Evolutionary conservation across 1,140 invertebrate genomes (phyloP), one percentile per base, ranked within the genome.

Genomic region (Pollicipes pollicipes): DNA sequence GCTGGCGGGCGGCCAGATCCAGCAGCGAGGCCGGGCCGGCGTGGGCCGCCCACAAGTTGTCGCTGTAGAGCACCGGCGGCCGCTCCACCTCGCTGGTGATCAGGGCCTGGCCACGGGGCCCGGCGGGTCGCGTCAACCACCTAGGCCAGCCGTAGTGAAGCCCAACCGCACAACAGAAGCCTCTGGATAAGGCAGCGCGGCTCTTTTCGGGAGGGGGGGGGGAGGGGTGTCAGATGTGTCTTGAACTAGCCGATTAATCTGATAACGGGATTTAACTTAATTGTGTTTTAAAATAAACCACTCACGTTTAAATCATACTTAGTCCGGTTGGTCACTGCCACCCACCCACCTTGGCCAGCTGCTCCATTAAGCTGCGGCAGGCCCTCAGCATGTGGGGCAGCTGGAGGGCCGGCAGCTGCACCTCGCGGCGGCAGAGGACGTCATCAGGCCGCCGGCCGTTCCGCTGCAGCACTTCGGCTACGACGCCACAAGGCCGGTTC

Each of bases 381-480:
- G 74, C 73, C 17, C 75, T 74, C 6, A 81, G 70, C 74, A 83
- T 81, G 2, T 73, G 72, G 45, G 76, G 74, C 31, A 82, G 71
- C 70, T 73, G 75, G 10, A 71, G 73, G 70, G 82, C 81, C 73
- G 76, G 77, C 71, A 83, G 78, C 63, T 79, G 78, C 75, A 81
- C 28, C 72, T 82, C 76, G 58, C 80, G 81, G 73, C 78, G 76
- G 75, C 78, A 82, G 17, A 83, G 73, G 70, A 82, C 75, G 70
- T 84, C 83, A 75, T 83, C 83, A 28, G 82, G 82, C 31, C 78
- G 74, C 72, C 82, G 82, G 10, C 81, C 81, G 74, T 66, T 81
- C 73, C 83, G 83, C 71, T 84, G 82, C 76, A 83, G 82, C 0
- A 84, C 75, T 64, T 76, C 70, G 30, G 79, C 79, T 29, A 79